phyloP scores from a whole-genome alignment of 2,888 invertebrate genomes.

The Nomada lathburiana region DNA sequence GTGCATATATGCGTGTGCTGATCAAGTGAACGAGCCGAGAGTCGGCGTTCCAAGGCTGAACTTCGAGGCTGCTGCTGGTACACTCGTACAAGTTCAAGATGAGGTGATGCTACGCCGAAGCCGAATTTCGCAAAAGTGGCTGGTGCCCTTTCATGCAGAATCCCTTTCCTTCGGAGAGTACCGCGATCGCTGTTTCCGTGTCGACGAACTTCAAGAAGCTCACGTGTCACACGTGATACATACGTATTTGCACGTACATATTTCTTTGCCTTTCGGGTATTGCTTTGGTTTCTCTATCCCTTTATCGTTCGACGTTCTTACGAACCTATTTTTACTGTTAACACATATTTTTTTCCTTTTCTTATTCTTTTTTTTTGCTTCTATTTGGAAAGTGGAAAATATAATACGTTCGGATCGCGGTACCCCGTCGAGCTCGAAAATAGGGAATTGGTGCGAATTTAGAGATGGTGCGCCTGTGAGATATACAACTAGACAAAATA shows the following conservation, averaged over 20 bases:
- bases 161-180: conserved; percentile 54
- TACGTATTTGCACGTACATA: not conserved
- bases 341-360: not conserved
- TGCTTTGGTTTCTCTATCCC: not conserved
- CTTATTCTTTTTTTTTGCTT: too few species aligned
- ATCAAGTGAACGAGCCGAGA: conserved; percentile 66
- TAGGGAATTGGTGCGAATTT: conserved; percentile 60
- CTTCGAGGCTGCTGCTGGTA: conserved; percentile 57
- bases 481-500: conserved; percentile 64
- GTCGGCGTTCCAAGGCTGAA: conserved; percentile 62
- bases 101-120: conserved; percentile 68
- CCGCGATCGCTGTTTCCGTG: conserved; percentile 59
- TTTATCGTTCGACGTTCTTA: not conserved
- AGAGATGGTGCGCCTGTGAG: conserved; percentile 64
- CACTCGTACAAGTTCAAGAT: conserved; percentile 60
- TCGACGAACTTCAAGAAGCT: conserved; percentile 3
- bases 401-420: conserved; percentile 59
- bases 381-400: too few species aligned
- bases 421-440: conserved; percentile 43
- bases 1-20: conserved; percentile 74
- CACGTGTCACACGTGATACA: not conserved
- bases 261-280: not conserved
- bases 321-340: not conserved
- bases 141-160: conserved; percentile 69
- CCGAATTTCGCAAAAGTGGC: conserved; percentile 67